Conservation (phyloP, 2,113 vertebrate species). For the Dinomys branickii region DNA sequence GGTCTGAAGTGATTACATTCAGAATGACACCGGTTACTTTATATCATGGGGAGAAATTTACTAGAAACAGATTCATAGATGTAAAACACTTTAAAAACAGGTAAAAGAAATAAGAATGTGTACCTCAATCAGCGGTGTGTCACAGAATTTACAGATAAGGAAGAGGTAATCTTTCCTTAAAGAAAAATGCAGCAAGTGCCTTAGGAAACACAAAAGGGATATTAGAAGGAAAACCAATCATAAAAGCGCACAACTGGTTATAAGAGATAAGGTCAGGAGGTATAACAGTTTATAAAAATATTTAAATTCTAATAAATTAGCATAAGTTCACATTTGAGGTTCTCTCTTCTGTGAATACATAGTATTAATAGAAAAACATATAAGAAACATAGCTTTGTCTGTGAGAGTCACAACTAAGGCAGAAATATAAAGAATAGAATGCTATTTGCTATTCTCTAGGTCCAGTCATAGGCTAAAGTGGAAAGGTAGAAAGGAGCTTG, state of each 20-base stretch:
- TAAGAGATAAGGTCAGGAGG: background rate
- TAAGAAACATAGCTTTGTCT: background rate
- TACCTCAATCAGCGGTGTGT: background rate
- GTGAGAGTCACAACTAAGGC: conserved; percentile 24
- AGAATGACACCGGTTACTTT: background rate
- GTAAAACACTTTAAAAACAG: conserved; percentile 5
- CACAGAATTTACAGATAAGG: background rate
- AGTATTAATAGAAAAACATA: background rate
- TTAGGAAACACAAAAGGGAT: background rate
- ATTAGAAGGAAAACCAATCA: background rate
- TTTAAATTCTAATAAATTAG: background rate
- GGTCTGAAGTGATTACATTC: background rate
- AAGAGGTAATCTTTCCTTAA: background rate
- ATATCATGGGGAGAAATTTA: background rate
- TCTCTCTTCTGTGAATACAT: background rate
- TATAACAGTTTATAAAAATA: background rate
- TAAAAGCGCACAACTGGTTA: background rate
- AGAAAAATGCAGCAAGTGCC: background rate
- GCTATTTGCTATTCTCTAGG: background rate
- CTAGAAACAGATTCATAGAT: background rate
- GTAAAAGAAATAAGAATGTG: conserved; percentile 7
- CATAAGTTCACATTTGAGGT: background rate
- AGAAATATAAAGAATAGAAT: conserved; percentile 15
- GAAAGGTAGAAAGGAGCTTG: background rate
- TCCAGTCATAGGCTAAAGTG: background rate